A percentile compares a stretch with the other conserved stretches of the same genome.
These are phyloP conservation scores for Psylliodes chrysocephalus DNA, from an alignment of 2,888 invertebrate genomes.

Conservation along the genomic window DNA sequence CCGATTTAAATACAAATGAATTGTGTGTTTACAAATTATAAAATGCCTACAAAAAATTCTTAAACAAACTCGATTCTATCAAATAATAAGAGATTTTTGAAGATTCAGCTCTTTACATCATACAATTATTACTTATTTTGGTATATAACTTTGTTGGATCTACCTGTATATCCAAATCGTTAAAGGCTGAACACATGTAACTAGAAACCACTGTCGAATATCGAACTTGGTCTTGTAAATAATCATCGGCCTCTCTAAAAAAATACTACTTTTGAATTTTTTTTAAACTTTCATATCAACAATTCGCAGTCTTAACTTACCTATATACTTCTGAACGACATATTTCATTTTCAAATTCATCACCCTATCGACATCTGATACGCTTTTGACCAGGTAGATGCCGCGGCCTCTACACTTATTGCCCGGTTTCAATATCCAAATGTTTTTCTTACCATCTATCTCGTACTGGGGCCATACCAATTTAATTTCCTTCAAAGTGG, in stretches of 20 bases:
- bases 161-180: conserved; percentile 95
- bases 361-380: conserved; percentile 85
- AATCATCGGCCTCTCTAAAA: conserved; percentile 86
- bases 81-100: no score
- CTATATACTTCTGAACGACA: conserved; percentile 96
- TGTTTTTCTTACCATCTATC: conserved; percentile 86
- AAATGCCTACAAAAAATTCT: no score
- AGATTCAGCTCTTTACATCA: no score
- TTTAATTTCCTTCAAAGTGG: conserved; percentile 73
- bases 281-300: conserved; percentile 16
- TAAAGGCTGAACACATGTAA: conserved; percentile 89
- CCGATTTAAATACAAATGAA: no score
- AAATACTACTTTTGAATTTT: conserved; percentile 42
- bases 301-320: conserved; percentile 65
- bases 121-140: no score
- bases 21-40: no score
- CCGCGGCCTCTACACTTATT: conserved; percentile 93
- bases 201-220: conserved; percentile 94
- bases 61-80: no score
- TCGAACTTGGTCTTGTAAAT: conserved; percentile 94
- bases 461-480: conserved; percentile 85
- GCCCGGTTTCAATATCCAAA: conserved; percentile 96
- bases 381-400: conserved; percentile 85
- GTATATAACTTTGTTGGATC: no score
- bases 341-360: conserved; percentile 78